These are phyloP conservation scores for Neopelma chrysocephalum DNA, from an alignment of 2,797 vertebrate species.

Conservation along the genomic window DNA sequence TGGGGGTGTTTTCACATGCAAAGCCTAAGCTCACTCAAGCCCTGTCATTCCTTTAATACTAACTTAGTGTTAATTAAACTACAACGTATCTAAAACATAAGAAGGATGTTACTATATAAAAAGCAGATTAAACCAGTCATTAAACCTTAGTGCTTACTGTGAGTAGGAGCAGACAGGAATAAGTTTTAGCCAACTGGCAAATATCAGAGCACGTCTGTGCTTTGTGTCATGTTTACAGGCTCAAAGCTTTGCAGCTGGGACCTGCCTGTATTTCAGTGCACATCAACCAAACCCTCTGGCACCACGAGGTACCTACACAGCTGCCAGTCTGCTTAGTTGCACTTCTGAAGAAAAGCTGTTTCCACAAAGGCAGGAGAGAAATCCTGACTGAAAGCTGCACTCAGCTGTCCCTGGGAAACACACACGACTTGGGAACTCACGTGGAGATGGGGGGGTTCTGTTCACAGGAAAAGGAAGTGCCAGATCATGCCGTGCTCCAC, in stretches of 20 bases:
- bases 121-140: neutral
- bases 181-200: neutral
- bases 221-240: neutral
- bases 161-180: neutral
- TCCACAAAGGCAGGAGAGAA: slow-evolving; percentile 14
- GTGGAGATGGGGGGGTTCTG: neutral
- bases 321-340: slow-evolving; percentile 14
- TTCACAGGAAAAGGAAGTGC: neutral
- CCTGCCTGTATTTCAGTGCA: neutral
- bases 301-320: neutral
- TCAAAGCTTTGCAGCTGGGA: neutral
- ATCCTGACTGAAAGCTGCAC: slow-evolving; percentile 28
- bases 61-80: neutral
- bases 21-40: neutral
- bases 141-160: neutral
- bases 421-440: neutral
- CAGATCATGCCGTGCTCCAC: neutral
- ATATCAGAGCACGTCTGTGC: neutral
- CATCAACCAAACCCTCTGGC: neutral
- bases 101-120: neutral
- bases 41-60: neutral
- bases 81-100: neutral
- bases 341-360: slow-evolving; percentile 41
- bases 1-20: neutral
- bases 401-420: neutral